Percentiles rank a stretch among this genome's conserved stretches.
phyloP scores from a whole-genome alignment of 2,797 vertebrate genomes.

The Sylvia borin region DNA sequence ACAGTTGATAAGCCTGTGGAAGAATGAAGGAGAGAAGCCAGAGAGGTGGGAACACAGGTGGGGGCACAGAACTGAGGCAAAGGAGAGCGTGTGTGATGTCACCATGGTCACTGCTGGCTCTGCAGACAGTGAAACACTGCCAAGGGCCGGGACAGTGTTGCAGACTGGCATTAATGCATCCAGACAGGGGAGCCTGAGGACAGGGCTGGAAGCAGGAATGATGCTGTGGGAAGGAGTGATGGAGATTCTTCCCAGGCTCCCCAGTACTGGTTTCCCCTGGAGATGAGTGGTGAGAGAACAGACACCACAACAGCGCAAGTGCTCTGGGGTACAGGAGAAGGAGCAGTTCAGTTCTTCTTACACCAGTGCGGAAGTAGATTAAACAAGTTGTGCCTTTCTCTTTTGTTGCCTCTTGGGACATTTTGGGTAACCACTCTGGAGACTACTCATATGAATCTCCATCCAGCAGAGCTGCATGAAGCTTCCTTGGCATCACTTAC shows the following conservation, averaged over 20 bases:
- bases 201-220: neutral
- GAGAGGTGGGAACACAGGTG: too few species aligned
- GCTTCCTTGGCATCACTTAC: neutral
- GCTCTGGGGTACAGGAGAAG: neutral
- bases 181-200: neutral
- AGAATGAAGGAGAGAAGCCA: too few species aligned
- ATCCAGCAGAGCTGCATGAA: neutral
- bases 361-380: neutral
- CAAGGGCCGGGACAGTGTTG: neutral
- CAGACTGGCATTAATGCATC: neutral
- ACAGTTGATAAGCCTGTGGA: too few species aligned
- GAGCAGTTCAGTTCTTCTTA: neutral
- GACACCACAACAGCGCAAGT: neutral
- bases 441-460: rapidly evolving
- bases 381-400: neutral
- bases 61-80: neutral
- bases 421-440: neutral
- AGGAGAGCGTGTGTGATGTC: neutral
- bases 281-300: neutral
- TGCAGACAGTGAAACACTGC: neutral
- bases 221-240: neutral
- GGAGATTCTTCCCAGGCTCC: neutral
- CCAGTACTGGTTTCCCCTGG: neutral
- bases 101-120: neutral
- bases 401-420: neutral